phyloP scores from a whole-genome alignment of 2,888 invertebrate genomes.

The Listrodromus nycthemerus region DNA sequence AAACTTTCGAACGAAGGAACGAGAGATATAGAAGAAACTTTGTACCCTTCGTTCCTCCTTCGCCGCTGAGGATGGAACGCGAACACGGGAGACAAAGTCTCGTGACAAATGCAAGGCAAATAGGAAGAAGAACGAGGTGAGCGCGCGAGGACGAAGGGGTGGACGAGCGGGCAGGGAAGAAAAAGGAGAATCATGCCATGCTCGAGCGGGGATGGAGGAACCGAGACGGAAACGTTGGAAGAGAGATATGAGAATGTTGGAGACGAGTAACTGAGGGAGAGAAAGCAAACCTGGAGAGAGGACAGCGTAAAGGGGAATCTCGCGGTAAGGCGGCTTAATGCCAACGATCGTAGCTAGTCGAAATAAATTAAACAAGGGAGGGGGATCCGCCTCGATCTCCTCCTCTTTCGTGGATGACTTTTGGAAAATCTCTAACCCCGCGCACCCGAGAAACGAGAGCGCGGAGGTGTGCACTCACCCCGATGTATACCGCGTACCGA shows the following conservation, averaged over 20 bases:
- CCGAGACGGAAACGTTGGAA: slow-evolving; percentile 19
- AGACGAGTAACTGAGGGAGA: slow-evolving; percentile 54
- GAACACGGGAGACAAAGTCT: slow-evolving; percentile 49
- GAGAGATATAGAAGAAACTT: slow-evolving; percentile 54
- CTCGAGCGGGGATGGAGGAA: slow-evolving; percentile 4
- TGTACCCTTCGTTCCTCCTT: slow-evolving; percentile 60
- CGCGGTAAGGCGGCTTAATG: slow-evolving; percentile 74
- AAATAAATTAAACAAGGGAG: slow-evolving; percentile 79
- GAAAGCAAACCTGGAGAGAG: slow-evolving; percentile 36
- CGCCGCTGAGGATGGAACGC: slow-evolving; percentile 34
- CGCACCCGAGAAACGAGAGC: slow-evolving; percentile 5
- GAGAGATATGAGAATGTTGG: slow-evolving; percentile 25
- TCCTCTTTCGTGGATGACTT: slow-evolving; percentile 26
- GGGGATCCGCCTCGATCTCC: not conserved
- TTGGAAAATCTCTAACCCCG: slow-evolving; percentile 13
- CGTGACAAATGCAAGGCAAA: slow-evolving; percentile 78
- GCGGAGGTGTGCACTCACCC: slow-evolving; percentile 8
- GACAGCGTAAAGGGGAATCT: slow-evolving; percentile 53
- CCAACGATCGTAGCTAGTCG: slow-evolving; percentile 74
- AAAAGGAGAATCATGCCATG: slow-evolving; percentile 46
- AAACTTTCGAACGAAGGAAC: slow-evolving; percentile 51
- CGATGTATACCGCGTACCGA: slow-evolving; percentile 63
- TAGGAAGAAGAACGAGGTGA: slow-evolving; percentile 66
- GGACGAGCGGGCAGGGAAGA: slow-evolving; percentile 35
- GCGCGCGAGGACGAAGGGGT: not conserved